These are phyloP conservation scores for Dendrolimus punctatus DNA, from an alignment of 1,140 invertebrate genomes.

Conservation along the genomic window DNA sequence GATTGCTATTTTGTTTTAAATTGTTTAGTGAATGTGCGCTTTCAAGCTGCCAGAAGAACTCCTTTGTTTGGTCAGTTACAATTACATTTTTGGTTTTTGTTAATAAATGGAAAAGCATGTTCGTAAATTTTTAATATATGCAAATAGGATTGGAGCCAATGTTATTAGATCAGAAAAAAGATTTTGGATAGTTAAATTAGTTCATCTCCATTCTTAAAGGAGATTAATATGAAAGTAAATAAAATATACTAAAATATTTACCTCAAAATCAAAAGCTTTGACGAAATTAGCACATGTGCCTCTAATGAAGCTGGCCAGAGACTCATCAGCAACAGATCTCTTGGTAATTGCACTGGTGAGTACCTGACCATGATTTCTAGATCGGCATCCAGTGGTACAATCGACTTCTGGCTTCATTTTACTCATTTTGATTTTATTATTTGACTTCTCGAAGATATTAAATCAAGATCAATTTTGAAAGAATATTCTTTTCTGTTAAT, in stretches of 20 bases:
- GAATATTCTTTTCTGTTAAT: too few relatives aligned
- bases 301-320: conserved; percentile 73
- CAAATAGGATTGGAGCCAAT: too few relatives aligned
- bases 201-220: neutral
- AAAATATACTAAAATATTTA: conserved; percentile 19
- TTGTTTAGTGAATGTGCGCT: too few relatives aligned
- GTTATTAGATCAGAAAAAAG: too few relatives aligned
- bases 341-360: conserved; percentile 75
- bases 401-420: conserved; percentile 51
- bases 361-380: conserved; percentile 74
- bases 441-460: too few relatives aligned
- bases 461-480: neutral
- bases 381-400: conserved; percentile 74
- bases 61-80: too few relatives aligned
- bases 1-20: too few relatives aligned
- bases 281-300: conserved; percentile 74
- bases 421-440: conserved; percentile 35
- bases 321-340: conserved; percentile 69
- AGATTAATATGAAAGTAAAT: neutral
- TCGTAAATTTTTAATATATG: too few relatives aligned
- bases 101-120: too few relatives aligned
- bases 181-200: too few relatives aligned
- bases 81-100: too few relatives aligned
- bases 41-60: too few relatives aligned
- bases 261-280: conserved; percentile 70